Conservation (phyloP, 2,797 vertebrate genomes). For the Heliangelus exortis region DNA sequence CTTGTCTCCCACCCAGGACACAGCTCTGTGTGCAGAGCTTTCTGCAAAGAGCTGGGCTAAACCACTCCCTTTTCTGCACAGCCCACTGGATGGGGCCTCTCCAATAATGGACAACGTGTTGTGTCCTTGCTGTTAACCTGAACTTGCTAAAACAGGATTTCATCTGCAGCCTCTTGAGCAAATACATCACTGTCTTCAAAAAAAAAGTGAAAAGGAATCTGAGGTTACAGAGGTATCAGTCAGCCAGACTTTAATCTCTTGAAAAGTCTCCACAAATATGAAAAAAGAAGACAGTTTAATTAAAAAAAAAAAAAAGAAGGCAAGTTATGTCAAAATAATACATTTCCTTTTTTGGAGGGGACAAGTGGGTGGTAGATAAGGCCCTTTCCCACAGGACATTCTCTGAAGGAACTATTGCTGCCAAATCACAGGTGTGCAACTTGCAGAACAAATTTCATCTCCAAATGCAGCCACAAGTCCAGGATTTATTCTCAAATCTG, state of each 20-base stretch:
- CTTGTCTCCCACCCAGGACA: rapidly evolving
- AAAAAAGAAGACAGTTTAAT: neutral
- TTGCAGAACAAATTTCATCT: rapidly evolving
- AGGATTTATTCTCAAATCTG: neutral
- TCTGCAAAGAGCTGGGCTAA: neutral
- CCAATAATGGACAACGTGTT: neutral
- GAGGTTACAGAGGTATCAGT: neutral
- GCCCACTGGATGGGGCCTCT: neutral
- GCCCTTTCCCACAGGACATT: neutral
- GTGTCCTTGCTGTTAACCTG: neutral
- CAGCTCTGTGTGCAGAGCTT: neutral
- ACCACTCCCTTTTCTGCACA: neutral
- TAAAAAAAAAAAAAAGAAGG: neutral
- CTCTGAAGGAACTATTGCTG: neutral
- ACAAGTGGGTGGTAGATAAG: neutral
- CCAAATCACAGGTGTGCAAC: neutral
- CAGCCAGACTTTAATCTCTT: neutral
- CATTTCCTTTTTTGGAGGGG: neutral
- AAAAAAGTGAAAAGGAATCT: neutral
- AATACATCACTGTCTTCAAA: neutral
- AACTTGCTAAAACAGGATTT: conserved; percentile 5
- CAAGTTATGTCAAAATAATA: neutral
- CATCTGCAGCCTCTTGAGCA: neutral
- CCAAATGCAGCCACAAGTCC: neutral
- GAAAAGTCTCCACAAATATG: neutral